Percentiles rank a stretch among this genome's conserved stretches.
These are phyloP conservation scores for Dermochelys coriacea DNA, from an alignment of 2,797 vertebrate genomes.

Conservation along the genomic window DNA sequence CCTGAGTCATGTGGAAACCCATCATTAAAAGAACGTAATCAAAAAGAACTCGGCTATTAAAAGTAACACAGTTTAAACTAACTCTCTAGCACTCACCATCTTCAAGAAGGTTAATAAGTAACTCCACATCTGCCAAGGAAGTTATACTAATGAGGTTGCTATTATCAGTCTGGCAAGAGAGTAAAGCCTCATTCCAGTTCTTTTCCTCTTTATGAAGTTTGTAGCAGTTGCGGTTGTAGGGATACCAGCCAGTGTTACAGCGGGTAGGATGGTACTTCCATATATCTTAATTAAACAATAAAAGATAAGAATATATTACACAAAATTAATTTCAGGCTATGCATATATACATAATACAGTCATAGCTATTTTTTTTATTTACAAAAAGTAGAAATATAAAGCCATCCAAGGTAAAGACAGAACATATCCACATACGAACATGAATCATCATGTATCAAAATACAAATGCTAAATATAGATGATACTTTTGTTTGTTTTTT, in stretches of 20 bases:
- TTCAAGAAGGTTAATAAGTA: constrained; percentile 83
- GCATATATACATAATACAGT: neutral
- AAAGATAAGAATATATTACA: constrained; percentile 20
- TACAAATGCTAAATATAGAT: neutral
- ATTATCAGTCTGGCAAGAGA: constrained; percentile 80
- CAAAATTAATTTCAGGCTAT: neutral
- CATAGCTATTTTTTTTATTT: neutral
- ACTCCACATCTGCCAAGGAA: constrained; percentile 89
- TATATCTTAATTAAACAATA: constrained; percentile 78
- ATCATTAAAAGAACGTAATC: neutral
- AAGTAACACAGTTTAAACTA: neutral
- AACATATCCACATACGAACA: neutral
- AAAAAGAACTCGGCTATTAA: neutral
- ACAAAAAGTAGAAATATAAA: neutral
- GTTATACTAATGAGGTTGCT: constrained; percentile 86
- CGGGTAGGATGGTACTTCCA: constrained; percentile 90
- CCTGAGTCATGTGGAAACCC: neutral
- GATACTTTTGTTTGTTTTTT: too few species aligned
- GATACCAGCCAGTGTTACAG: constrained; percentile 88
- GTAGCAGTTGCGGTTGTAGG: constrained; percentile 91
- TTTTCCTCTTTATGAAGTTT: constrained; percentile 79
- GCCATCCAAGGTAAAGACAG: neutral
- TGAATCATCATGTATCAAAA: neutral
- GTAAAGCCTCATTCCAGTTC: constrained; percentile 87
- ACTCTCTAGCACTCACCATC: constrained; percentile 82